Evolutionary conservation across 1,140 invertebrate genomes (phyloP).

Genomic region (Drosophila subobscura): DNA sequence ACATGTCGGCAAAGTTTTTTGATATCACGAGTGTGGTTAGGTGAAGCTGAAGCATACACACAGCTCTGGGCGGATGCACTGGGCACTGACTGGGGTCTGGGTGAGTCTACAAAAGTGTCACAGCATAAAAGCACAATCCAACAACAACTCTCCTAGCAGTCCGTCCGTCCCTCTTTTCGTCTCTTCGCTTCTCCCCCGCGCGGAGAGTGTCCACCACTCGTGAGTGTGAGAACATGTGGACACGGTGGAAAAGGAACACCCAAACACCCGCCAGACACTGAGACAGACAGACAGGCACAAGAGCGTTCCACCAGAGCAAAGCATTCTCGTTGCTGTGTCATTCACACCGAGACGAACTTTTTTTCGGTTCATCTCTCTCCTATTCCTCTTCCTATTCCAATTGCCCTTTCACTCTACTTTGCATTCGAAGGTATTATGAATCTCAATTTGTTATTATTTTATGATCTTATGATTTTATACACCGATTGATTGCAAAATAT

Average conservation of each 20-base stretch:
- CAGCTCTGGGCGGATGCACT: neutral
- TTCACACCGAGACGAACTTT: constrained; percentile 62
- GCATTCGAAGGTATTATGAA: no score
- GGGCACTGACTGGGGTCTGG: constrained; percentile 13
- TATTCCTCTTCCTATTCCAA: no score
- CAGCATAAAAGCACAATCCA: constrained; percentile 74
- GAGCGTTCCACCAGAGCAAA: constrained; percentile 13
- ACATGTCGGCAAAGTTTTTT: constrained; percentile 74
- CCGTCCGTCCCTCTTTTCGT: constrained; percentile 7
- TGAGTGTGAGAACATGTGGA: constrained; percentile 75
- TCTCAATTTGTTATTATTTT: no score
- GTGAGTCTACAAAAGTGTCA: constrained; percentile 67
- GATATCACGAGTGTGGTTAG: constrained; percentile 63
- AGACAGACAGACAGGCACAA: constrained; percentile 22
- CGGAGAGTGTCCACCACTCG: constrained; percentile 41
- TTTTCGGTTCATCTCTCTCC: constrained; percentile 19
- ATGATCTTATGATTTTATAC: no score
- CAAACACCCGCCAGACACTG: constrained; percentile 12
- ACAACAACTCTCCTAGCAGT: constrained; percentile 8
- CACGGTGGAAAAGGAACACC: constrained; percentile 46
- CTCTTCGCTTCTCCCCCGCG: constrained; percentile 7
- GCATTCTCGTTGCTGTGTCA: constrained; percentile 54
- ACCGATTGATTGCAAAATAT: neutral
- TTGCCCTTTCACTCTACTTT: neutral
- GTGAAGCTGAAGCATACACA: constrained; percentile 4